These are phyloP conservation scores for Hypsibius dujardini DNA, from an alignment of 1,140 invertebrate genomes.

Conservation along the genomic window DNA sequence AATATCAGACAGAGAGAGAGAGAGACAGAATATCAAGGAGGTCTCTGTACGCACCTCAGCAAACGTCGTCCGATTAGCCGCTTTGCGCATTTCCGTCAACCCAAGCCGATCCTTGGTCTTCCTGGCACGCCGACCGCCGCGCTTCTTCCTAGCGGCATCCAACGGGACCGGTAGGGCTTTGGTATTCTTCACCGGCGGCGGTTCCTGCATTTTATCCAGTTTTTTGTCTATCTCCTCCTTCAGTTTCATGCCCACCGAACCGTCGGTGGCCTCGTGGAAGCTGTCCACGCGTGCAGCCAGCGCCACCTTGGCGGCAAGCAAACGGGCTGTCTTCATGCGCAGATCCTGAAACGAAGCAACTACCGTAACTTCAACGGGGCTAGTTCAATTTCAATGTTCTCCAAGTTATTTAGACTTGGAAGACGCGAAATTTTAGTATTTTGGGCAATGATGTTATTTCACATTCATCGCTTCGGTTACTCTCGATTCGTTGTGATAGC, in stretches of 20 bases:
- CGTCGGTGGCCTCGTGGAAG: conserved; percentile 72
- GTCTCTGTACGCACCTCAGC: conserved; percentile 59
- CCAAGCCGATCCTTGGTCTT: conserved; percentile 99
- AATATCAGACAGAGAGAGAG: not conserved
- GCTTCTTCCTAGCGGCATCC: conserved; percentile 82
- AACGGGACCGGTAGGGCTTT: conserved; percentile 92
- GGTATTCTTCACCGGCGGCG: conserved; percentile 84
- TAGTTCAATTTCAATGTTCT: conserved; percentile 16
- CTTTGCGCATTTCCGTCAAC: conserved; percentile 89
- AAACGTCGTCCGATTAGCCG: conserved; percentile 94
- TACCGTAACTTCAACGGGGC: not conserved
- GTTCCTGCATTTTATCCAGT: conserved; percentile 90
- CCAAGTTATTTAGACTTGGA: too few relatives aligned
- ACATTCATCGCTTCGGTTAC: too few relatives aligned
- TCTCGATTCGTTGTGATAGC: too few relatives aligned
- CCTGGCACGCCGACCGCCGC: conserved; percentile 80
- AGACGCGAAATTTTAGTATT: too few relatives aligned
- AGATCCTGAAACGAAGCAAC: conserved; percentile 49
- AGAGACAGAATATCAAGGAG: conserved; percentile 13
- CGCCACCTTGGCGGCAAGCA: conserved; percentile 79
- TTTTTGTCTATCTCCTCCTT: conserved; percentile 87
- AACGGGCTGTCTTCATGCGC: conserved; percentile 69
- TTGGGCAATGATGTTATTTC: too few relatives aligned
- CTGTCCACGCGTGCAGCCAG: conserved; percentile 86
- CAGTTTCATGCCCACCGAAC: conserved; percentile 58